Evolutionary conservation across 2,113 vertebrate species (phyloP).

Genomic region (Amphilophus citrinellus): DNA sequence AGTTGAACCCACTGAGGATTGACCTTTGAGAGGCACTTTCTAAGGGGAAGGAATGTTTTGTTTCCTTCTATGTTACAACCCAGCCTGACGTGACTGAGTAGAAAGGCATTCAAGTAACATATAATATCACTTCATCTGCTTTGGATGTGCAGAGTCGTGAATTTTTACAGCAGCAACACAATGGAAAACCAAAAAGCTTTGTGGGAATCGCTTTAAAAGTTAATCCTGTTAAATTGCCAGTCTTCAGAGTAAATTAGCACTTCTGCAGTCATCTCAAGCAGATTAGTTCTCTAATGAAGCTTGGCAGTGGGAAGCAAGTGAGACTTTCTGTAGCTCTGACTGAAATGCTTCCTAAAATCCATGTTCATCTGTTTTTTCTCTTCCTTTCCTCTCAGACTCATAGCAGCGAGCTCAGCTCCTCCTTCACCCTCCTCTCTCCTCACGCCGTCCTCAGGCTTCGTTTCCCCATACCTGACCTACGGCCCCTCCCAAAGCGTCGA

Average conservation of each 20-base stretch:
- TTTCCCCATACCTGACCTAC: conserved; percentile 90
- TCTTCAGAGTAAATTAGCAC: not conserved
- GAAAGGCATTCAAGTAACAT: not conserved
- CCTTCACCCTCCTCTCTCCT: conserved; percentile 83
- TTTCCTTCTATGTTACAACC: not conserved
- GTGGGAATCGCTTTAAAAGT: not conserved
- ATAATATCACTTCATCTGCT: not conserved
- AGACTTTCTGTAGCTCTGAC: not conserved
- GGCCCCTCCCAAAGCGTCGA: conserved; percentile 79
- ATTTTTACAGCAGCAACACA: not conserved
- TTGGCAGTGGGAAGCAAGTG: not conserved
- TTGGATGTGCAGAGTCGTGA: not conserved
- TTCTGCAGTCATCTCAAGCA: not conserved
- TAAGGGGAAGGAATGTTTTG: no score
- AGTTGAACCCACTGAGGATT: not conserved
- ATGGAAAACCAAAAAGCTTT: not conserved
- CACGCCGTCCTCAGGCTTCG: conserved; percentile 83
- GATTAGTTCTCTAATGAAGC: not conserved
- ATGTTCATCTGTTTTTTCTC: not conserved
- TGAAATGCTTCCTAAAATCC: not conserved
- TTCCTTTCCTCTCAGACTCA: conserved; percentile 47
- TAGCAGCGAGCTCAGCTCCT: conserved; percentile 75
- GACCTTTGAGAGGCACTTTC: not conserved
- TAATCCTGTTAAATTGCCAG: not conserved
- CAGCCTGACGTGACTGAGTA: not conserved